These are phyloP conservation scores for Pterocles burchelli DNA, from an alignment of 2,113 vertebrate species.

Conservation along the genomic window DNA sequence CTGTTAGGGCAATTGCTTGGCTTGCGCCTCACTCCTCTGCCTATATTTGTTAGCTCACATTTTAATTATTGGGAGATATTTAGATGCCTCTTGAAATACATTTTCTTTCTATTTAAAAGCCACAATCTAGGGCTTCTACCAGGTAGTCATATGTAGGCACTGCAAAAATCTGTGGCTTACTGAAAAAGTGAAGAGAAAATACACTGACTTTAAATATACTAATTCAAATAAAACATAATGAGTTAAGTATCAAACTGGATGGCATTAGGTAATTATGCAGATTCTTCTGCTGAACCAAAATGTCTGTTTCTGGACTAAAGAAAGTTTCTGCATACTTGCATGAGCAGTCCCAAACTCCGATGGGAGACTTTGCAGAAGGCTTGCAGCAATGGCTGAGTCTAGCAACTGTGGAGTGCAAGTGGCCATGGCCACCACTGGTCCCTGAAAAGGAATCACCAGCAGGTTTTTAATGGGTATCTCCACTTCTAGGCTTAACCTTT, in stretches of 20 bases:
- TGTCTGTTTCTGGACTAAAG: neutral
- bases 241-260: neutral
- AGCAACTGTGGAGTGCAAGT: neutral
- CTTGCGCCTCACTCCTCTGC: neutral
- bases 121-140: neutral
- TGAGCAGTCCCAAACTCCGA: neutral
- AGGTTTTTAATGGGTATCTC: neutral
- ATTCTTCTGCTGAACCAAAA: neutral
- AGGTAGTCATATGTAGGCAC: neutral
- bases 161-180: neutral
- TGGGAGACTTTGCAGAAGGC: neutral
- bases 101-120: neutral
- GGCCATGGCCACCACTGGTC: neutral
- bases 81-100: neutral
- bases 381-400: neutral
- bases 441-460: neutral
- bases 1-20: neutral
- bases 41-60: neutral
- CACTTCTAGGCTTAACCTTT: neutral
- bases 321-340: neutral
- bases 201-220: neutral
- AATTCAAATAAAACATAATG: neutral
- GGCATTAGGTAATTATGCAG: neutral
- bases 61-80: neutral
- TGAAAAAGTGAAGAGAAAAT: neutral